These are phyloP conservation scores for Micromussa lordhowensis DNA, from an alignment of 92 coral and sea anemone genomes.

Conservation along the genomic window DNA sequence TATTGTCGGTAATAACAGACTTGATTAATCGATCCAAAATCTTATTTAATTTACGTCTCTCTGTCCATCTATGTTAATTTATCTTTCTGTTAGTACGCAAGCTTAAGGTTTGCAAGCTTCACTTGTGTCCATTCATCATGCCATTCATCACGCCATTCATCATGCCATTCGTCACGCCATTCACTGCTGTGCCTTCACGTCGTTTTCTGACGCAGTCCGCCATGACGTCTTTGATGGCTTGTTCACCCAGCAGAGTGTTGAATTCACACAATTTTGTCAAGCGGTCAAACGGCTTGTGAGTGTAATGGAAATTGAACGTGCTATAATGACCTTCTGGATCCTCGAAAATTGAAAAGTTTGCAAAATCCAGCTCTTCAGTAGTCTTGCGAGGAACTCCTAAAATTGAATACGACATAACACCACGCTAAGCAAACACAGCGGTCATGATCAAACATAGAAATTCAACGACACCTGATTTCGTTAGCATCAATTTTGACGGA, in stretches of 20 bases:
- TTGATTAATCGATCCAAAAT: too few relatives aligned
- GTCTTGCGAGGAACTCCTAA: conserved; percentile 78
- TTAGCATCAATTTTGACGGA: too few relatives aligned
- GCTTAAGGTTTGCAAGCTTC: background rate
- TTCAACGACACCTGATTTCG: too few relatives aligned
- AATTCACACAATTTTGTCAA: conserved; percentile 76
- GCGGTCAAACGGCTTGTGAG: conserved; percentile 69
- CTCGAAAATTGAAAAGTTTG: conserved; percentile 77
- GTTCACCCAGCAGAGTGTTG: conserved; percentile 75
- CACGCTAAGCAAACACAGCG: background rate
- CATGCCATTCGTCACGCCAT: background rate
- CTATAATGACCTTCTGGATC: conserved; percentile 77
- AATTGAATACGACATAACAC: background rate
- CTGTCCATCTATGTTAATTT: too few relatives aligned
- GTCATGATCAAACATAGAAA: too few relatives aligned
- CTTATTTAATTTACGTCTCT: too few relatives aligned
- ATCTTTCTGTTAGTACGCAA: too few relatives aligned
- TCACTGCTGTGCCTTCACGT: conserved; percentile 1
- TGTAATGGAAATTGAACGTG: conserved; percentile 86
- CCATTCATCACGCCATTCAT: conserved; percentile 8
- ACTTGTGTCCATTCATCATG: background rate
- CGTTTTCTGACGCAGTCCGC: conserved; percentile 69
- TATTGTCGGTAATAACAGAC: too few relatives aligned
- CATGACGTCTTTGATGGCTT: conserved; percentile 79
- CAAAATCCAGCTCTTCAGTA: conserved; percentile 70